Evolutionary conservation across 2,888 invertebrate species (phyloP), one percentile per base, ranked within the genome.

Genomic region (Phortica magna): DNA sequence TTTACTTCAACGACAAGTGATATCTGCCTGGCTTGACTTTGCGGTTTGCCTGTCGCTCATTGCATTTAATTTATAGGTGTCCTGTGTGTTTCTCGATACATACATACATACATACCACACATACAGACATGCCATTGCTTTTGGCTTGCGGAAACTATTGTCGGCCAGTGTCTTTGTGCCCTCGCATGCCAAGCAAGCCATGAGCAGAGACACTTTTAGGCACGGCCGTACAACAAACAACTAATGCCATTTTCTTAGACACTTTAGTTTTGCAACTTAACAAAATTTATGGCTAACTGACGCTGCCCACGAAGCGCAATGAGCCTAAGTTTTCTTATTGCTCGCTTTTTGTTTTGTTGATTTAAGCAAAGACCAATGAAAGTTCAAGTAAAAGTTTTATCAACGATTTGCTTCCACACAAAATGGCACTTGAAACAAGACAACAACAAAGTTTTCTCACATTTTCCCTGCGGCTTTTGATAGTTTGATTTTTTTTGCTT

Each of bases 31-130:
- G 14, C 67, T 67, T 67, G 67, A 67, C 67, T 67, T 67, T 71
- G 70, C 22, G 55, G 55, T 31, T 48, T 71, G 55, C n/a, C 70
- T 55, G 70, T 71, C 55, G 39, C 39, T 22, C 7, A 71, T 71
- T 71, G 70, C 70, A 71, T 71, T 71, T 71, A 71, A 71, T 71
- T 71, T 71, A 71, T 71, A 55, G 70, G 70, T 71, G 70, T 71
- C 53, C 39, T 55, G 70, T 55, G 70, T 70, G 22, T 61, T 48
- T 4, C 3, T 48, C 31, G 31, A 31, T 31, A 31, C 1, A 31
- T 31, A n/a, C n/a, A n/a, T n/a, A n/a, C n/a, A n/a, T n/a, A n/a
- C n/a, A n/a, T n/a, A n/a, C n/a, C n/a, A n/a, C n/a, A n/a, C n/a
- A n/a, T n/a, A n/a, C n/a, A n/a, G n/a, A n/a, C n/a, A n/a, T n/a